phyloP scores from a whole-genome alignment of 1,140 invertebrate genomes.

The Plectrocnemia conspersa region DNA sequence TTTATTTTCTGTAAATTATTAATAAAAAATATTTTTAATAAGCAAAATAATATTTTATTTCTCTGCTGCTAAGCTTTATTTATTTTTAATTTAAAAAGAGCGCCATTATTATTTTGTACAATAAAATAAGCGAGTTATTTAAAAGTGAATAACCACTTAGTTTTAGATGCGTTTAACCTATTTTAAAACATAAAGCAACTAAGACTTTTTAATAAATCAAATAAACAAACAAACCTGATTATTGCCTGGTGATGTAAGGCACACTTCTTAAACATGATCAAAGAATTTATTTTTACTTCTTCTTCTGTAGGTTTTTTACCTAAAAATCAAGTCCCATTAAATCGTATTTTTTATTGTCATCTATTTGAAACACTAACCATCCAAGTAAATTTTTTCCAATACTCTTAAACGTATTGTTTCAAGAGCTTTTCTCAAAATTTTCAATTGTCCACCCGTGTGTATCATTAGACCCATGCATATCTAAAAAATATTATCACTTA shows the following conservation, averaged over 20 bases:
- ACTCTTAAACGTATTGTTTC: slow-evolving; percentile 19
- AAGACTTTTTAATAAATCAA: not conserved
- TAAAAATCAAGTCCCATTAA: not conserved
- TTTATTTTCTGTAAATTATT: too few species aligned
- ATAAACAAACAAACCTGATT: slow-evolving; percentile 19
- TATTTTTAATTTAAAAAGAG: too few species aligned
- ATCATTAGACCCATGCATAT: slow-evolving; percentile 33
- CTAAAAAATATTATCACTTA: slow-evolving; percentile 16
- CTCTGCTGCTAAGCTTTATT: too few species aligned
- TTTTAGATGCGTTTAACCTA: not conserved
- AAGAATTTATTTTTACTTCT: not conserved
- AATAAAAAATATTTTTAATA: too few species aligned
- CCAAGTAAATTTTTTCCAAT: slow-evolving; percentile 7
- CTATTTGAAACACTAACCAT: not conserved
- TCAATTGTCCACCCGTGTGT: slow-evolving; percentile 28
- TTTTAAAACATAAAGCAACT: not conserved
- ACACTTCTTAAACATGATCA: slow-evolving; percentile 23
- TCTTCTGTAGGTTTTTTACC: not conserved
- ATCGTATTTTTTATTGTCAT: not conserved
- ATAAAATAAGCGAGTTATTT: too few species aligned
- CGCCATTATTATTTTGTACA: too few species aligned
- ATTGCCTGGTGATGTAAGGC: slow-evolving; percentile 26
- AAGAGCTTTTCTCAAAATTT: slow-evolving; percentile 28
- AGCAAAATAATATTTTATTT: too few species aligned
- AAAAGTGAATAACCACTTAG: too few species aligned